Conservation (phyloP, 2,797 vertebrate genomes). For the Spinus olivaceus region DNA sequence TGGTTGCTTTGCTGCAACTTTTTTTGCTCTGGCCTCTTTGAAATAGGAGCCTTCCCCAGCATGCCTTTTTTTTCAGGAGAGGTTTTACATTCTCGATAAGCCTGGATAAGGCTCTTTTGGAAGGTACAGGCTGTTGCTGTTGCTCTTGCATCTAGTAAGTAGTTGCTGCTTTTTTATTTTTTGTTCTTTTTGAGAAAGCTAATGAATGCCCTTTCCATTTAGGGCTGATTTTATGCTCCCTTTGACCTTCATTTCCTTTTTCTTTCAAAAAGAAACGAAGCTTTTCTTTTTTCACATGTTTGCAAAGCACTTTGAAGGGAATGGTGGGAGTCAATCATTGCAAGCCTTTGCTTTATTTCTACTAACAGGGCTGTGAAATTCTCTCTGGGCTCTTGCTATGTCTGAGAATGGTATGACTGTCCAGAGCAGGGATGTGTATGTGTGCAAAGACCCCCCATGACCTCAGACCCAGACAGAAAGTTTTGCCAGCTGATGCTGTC, state of each 20-base stretch:
- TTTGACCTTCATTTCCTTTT: conserved; percentile 26
- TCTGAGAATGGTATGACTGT: background rate
- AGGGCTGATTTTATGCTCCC: conserved; percentile 24
- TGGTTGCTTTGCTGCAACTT: background rate
- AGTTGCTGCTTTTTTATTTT: background rate
- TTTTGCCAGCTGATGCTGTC: background rate
- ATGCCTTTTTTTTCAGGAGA: background rate
- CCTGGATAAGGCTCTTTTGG: conserved; percentile 23
- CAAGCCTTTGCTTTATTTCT: background rate
- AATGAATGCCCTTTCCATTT: background rate
- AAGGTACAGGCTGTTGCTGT: conserved; percentile 2
- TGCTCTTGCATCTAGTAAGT: conserved; percentile 32
- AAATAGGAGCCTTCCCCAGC: conserved; percentile 21
- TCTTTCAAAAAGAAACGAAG: background rate
- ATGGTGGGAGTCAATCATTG: background rate
- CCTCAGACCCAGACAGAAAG: background rate
- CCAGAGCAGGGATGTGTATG: background rate
- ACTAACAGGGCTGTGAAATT: background rate
- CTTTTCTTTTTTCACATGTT: background rate
- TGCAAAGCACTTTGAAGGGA: conserved; percentile 11
- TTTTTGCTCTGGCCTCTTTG: conserved; percentile 14
- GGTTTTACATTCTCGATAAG: background rate
- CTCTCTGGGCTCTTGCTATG: background rate
- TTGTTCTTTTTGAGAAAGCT: conserved; percentile 3
- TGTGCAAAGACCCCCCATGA: background rate